Percentiles rank a stretch among this genome's conserved stretches.
These are phyloP conservation scores for Artemia sp. DNA, from an alignment of 2,888 invertebrate species.

Conservation along the genomic window DNA sequence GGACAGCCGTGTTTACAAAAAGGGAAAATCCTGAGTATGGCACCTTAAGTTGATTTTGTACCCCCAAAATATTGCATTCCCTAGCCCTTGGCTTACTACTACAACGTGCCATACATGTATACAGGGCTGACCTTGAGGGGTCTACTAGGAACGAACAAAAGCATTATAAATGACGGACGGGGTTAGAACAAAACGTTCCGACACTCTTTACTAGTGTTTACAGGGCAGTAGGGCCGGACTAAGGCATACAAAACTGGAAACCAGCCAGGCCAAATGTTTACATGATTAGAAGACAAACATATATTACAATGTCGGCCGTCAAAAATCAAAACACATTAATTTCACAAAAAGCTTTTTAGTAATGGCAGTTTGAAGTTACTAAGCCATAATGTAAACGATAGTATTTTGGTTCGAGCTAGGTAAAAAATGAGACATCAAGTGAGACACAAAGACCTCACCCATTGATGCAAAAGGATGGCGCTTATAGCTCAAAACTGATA, in stretches of 20 bases:
- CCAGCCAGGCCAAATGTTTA: slow-evolving; percentile 11
- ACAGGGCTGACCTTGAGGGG: slow-evolving; percentile 6
- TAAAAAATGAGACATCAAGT: slow-evolving; percentile 18
- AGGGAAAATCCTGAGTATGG: slow-evolving; percentile 15
- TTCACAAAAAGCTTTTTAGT: too few species aligned
- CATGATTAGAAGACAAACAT: slow-evolving; percentile 2
- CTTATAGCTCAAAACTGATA: too few species aligned
- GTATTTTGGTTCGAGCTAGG: background rate
- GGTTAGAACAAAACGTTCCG: slow-evolving; percentile 6
- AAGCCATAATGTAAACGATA: too few species aligned
- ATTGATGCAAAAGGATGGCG: too few species aligned
- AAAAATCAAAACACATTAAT: too few species aligned
- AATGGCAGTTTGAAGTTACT: too few species aligned
- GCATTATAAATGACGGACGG: background rate
- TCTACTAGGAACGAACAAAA: background rate
- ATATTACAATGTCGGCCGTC: slow-evolving; percentile 14
- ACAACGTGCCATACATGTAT: slow-evolving; percentile 12
- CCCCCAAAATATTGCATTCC: background rate
- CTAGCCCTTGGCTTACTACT: slow-evolving; percentile 15
- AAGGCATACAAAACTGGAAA: slow-evolving; percentile 11
- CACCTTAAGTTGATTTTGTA: background rate
- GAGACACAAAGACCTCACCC: background rate
- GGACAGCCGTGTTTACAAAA: slow-evolving; percentile 14
- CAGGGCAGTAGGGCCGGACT: slow-evolving; percentile 1
- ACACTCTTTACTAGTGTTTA: slow-evolving; percentile 12